Evolutionary conservation across 2,113 vertebrate species (phyloP), one percentile per base, ranked within the genome.

Genomic region (Myotis lucifugus): DNA sequence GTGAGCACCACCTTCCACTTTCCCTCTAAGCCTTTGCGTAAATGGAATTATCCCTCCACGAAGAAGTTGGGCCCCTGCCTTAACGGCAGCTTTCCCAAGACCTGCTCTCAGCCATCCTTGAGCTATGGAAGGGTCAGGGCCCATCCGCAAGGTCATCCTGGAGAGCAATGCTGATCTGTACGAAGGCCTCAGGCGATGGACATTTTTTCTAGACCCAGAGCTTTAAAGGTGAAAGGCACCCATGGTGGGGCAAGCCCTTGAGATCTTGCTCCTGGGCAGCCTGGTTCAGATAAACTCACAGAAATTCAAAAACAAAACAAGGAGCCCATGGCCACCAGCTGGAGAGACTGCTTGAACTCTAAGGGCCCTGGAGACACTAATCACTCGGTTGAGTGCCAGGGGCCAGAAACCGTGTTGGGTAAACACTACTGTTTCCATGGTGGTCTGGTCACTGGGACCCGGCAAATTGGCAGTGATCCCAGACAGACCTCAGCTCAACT

Each of bases 291-390:
- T 32, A 66, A n/a, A 67, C 64, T 17, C 32, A 12, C 29, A 66
- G 17, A 67, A 67, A 67, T n/a, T 67, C 3, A 37, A 70, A 70
- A 21, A 7, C 15, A 34, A 69, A 67, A 32, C 14, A 42, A 67
- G 40, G 32, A 27, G 32, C n/a, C 42, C 6, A 1, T 8, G 23
- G 34, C 19, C 69, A 37, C n/a, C 66, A 50, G 64, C 50, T 23
- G 34, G 66, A 94, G 64, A 90, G 92, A 77, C 42, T 42, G 42
- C 46, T 21, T 77, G 48, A 81, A 67, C 52, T 56, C 40, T 34
- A 50, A 14, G 29, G 8, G 61, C 12, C 56, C 72, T 48, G 37
- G 70, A 70, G 74, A 48, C 82, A 27, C 23, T 46, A 10, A 10
- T 34, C 17, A 7, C 15, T 56, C 42, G 32, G 18, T 13, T 64